These are phyloP conservation scores for Lepisosteus oculatus DNA, from an alignment of 2,113 vertebrate species.

Conservation along the genomic window DNA sequence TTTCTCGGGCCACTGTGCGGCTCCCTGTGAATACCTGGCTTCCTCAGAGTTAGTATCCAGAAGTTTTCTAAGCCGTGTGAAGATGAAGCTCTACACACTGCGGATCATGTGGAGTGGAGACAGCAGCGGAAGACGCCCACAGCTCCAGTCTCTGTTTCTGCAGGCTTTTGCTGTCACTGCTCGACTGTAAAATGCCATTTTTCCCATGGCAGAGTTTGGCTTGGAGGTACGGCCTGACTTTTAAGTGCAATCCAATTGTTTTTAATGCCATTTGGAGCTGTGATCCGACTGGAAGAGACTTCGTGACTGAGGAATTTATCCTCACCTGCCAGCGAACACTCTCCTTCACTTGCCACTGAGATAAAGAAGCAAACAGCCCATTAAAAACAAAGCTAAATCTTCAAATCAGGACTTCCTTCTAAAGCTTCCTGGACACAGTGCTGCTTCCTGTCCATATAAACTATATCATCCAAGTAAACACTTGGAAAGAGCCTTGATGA, in stretches of 20 bases:
- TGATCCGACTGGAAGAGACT: background rate
- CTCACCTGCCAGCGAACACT: background rate
- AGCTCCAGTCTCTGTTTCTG: slow-evolving; percentile 1
- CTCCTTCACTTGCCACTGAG: too few relatives aligned
- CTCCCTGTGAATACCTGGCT: background rate
- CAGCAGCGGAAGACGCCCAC: background rate
- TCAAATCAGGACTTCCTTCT: too few relatives aligned
- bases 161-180: background rate
- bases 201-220: background rate
- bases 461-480: too few relatives aligned
- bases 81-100: background rate
- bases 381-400: too few relatives aligned
- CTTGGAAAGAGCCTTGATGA: too few relatives aligned
- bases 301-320: background rate
- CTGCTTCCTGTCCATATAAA: too few relatives aligned
- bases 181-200: slow-evolving; percentile 15
- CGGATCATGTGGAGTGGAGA: slow-evolving; percentile 3
- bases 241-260: slow-evolving; percentile 8
- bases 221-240: slow-evolving; percentile 1
- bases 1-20: background rate
- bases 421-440: too few relatives aligned
- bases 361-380: too few relatives aligned
- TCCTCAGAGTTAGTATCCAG: slow-evolving; percentile 1
- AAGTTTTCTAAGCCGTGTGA: background rate
- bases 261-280: background rate